Conservation (phyloP, 2,888 invertebrate genomes). For the Mythimna albipuncta region DNA sequence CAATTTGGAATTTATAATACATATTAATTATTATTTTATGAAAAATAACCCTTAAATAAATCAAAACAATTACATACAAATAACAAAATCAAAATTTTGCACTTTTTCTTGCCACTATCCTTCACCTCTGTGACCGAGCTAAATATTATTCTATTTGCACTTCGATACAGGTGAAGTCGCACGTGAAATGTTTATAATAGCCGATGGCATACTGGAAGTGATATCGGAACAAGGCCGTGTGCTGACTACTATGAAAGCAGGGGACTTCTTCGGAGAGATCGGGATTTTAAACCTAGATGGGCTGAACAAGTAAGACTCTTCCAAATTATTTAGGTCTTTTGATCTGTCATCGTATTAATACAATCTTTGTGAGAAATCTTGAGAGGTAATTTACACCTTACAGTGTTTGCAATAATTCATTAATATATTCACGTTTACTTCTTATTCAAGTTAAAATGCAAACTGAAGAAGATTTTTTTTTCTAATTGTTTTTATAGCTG, state of each 20-base stretch:
- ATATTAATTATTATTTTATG: too few species aligned
- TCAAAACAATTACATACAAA: background rate
- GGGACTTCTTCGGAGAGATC: conserved; percentile 99
- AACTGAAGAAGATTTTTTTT: background rate
- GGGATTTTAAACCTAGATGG: conserved; percentile 99
- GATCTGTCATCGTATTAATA: too few species aligned
- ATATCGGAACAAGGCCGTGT: conserved; percentile 98
- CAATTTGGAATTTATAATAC: too few species aligned
- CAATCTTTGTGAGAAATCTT: too few species aligned
- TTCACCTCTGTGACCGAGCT: background rate
- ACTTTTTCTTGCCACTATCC: background rate
- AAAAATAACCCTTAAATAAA: too few species aligned
- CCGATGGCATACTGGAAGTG: conserved; percentile 98
- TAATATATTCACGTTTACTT: background rate
- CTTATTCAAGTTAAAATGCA: background rate
- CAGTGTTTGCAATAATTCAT: too few species aligned
- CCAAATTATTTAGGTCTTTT: background rate
- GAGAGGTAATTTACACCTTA: too few species aligned
- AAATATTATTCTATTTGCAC: conserved; percentile 8
- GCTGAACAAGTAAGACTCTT: conserved; percentile 95
- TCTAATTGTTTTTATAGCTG: too few species aligned
- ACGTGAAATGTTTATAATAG: conserved; percentile 99
- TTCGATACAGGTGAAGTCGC: conserved; percentile 93
- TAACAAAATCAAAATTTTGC: background rate
- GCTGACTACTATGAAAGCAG: conserved; percentile 98